phyloP scores from a whole-genome alignment of 2,888 invertebrate species.

The Buathra laborator region DNA sequence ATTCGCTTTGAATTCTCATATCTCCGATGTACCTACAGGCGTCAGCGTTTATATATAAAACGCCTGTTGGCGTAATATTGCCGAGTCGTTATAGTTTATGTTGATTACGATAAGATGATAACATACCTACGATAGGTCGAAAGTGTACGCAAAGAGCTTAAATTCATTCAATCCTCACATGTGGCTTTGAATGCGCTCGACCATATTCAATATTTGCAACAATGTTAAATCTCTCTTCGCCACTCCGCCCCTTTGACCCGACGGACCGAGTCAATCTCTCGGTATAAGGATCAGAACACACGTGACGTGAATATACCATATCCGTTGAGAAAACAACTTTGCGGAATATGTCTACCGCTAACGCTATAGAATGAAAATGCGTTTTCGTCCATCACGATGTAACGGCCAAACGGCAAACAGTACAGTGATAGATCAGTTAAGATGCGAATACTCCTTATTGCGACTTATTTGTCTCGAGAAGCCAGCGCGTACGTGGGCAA shows the following conservation, averaged over 20 bases:
- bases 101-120: neutral
- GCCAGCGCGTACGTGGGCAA: slow-evolving; percentile 6
- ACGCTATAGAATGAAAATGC: slow-evolving; percentile 3
- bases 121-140: neutral
- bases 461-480: neutral
- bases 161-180: slow-evolving; percentile 7
- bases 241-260: neutral
- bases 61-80: neutral
- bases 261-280: slow-evolving; percentile 8
- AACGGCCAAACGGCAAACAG: neutral
- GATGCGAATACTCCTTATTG: neutral
- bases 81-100: neutral
- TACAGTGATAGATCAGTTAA: slow-evolving; percentile 23
- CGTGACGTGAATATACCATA: slow-evolving; percentile 21
- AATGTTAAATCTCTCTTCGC: neutral
- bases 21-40: neutral
- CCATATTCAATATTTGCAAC: slow-evolving; percentile 51
- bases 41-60: neutral
- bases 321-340: slow-evolving; percentile 38
- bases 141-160: slow-evolving; percentile 20
- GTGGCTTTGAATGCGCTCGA: slow-evolving; percentile 17
- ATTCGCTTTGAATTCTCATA: neutral
- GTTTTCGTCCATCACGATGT: neutral
- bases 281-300: slow-evolving; percentile 1
- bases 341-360: slow-evolving; percentile 6